phyloP scores from a whole-genome alignment of 1,140 invertebrate genomes.

The Mamestra configurata region DNA sequence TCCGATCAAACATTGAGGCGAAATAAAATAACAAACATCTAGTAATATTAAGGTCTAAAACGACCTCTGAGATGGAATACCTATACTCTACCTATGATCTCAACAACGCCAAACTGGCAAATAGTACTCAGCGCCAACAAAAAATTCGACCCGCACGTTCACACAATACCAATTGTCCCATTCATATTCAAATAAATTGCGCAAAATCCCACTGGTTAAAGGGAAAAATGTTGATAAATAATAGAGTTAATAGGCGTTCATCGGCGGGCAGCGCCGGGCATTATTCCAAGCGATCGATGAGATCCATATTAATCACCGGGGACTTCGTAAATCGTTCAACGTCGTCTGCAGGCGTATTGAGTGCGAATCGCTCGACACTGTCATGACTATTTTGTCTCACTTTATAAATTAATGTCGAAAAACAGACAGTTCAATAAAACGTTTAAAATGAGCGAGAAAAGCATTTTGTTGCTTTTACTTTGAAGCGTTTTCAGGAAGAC shows the following conservation, averaged over 20 bases:
- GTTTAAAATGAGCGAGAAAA: not conserved
- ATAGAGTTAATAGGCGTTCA: slow-evolving; percentile 47
- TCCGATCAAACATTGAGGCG: too few relatives aligned
- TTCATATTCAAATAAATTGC: slow-evolving; percentile 41
- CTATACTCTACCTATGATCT: not conserved
- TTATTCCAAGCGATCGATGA: slow-evolving; percentile 43
- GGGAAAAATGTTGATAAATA: slow-evolving; percentile 48
- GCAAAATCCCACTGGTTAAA: slow-evolving; percentile 35
- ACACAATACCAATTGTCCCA: slow-evolving; percentile 14
- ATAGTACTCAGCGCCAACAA: not conserved
- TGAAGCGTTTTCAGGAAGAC: not conserved
- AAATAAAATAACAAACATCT: too few relatives aligned
- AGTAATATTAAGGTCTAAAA: too few relatives aligned
- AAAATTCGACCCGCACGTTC: not conserved
- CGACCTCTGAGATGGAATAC: not conserved
- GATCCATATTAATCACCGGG: slow-evolving; percentile 62
- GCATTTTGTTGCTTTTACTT: slow-evolving; percentile 4
- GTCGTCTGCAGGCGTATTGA: slow-evolving; percentile 60
- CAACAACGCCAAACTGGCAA: slow-evolving; percentile 2
- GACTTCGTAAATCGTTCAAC: slow-evolving; percentile 63
- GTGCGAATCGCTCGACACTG: slow-evolving; percentile 59
- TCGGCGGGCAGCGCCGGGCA: slow-evolving; percentile 23
- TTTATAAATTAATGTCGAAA: slow-evolving; percentile 41
- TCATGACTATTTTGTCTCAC: slow-evolving; percentile 61
- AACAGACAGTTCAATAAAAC: slow-evolving; percentile 23